A percentile compares a stretch with the other conserved stretches of the same genome.
phyloP scores from a whole-genome alignment of 2,113 vertebrate genomes.

The Athene noctua region DNA sequence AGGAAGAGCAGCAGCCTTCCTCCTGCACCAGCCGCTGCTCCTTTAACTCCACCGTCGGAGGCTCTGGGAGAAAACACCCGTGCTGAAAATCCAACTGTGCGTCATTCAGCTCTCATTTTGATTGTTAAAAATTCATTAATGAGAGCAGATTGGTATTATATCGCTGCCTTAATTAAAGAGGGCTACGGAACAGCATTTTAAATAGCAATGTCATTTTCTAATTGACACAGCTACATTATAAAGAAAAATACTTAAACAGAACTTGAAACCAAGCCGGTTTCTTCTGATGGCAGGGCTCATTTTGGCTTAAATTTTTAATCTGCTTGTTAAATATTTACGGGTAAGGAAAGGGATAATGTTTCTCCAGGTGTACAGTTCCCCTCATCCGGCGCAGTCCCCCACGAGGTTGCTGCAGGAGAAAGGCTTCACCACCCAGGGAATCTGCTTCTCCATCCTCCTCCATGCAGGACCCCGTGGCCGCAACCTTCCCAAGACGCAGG shows the following conservation, averaged over 20 bases:
- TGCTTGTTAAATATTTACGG: conserved; percentile 76
- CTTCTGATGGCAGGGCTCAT: conserved; percentile 53
- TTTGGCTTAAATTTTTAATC: conserved; percentile 76
- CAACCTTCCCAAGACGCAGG: not conserved
- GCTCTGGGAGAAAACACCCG: not conserved
- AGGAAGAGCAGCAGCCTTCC: conserved; percentile 24
- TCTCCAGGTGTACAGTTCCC: conserved; percentile 58
- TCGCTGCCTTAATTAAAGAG: conserved; percentile 72
- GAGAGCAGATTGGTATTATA: conserved; percentile 66
- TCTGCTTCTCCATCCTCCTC: not conserved
- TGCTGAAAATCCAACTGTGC: not conserved
- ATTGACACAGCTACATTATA: conserved; percentile 67
- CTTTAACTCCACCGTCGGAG: not conserved
- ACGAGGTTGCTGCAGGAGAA: not conserved
- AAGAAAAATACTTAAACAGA: conserved; percentile 67
- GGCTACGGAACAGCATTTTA: conserved; percentile 63
- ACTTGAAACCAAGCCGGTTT: conserved; percentile 41
- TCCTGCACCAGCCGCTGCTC: not conserved
- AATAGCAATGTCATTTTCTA: conserved; percentile 71
- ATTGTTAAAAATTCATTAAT: conserved; percentile 70
- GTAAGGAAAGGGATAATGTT: conserved; percentile 54
- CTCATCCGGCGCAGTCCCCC: not conserved
- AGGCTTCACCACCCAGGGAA: not conserved
- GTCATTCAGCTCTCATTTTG: conserved; percentile 37
- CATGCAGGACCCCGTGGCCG: rapidly evolving